Evolutionary conservation across 2,797 vertebrate species (phyloP).

Genomic region (Carapus acus): DNA sequence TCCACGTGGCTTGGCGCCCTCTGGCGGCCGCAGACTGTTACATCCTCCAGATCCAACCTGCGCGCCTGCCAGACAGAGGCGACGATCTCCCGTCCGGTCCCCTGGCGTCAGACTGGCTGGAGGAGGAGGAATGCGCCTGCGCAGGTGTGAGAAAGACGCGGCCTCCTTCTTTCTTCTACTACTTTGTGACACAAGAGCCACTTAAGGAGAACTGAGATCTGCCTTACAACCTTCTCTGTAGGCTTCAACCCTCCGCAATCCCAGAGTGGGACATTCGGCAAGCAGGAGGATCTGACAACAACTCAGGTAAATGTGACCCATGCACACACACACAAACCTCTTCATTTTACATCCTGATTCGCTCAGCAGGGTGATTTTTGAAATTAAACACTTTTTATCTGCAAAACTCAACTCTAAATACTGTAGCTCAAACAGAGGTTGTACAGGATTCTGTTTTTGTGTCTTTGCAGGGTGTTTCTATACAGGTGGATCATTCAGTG

Average conservation of each 20-base stretch:
- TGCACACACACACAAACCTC: no score
- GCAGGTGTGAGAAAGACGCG: conserved; percentile 19
- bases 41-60: conserved; percentile 85
- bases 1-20: conserved; percentile 95
- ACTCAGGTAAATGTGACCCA: conserved; percentile 38
- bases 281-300: conserved; percentile 16
- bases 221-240: conserved; percentile 21
- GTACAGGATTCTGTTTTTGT: not conserved
- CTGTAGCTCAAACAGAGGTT: no score
- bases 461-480: conserved; percentile 22
- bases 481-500: conserved; percentile 17
- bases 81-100: not conserved
- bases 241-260: conserved; percentile 29
- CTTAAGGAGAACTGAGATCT: no score
- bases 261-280: conserved; percentile 7
- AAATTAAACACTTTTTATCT: no score
- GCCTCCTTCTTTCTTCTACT: no score
- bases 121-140: conserved; percentile 11
- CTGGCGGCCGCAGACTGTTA: conserved; percentile 89
- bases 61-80: conserved; percentile 44
- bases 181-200: no score
- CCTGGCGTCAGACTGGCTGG: conserved; percentile 9
- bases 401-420: no score
- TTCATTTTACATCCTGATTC: no score
- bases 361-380: no score